These are phyloP conservation scores for Protodeltote pygarga DNA, from an alignment of 2,888 invertebrate genomes.

Conservation along the genomic window DNA sequence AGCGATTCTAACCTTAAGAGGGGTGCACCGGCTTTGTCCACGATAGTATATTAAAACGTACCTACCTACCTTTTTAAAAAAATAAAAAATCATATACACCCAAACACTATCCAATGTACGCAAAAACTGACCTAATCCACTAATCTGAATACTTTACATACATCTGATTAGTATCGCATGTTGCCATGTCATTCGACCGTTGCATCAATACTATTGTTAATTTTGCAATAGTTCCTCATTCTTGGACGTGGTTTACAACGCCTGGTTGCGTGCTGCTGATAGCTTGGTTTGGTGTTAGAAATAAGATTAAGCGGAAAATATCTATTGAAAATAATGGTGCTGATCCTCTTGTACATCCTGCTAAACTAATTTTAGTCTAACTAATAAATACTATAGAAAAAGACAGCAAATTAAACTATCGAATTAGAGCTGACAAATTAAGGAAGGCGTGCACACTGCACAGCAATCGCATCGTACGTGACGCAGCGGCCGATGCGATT, in stretches of 20 bases:
- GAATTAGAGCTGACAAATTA: too few relatives aligned
- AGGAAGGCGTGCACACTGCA: too few relatives aligned
- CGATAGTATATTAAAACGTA: too few relatives aligned
- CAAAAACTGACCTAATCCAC: conserved; percentile 7
- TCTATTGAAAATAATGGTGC: background rate
- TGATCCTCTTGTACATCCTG: background rate
- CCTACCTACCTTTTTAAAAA: too few relatives aligned
- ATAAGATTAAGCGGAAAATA: background rate
- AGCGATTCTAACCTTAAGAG: too few relatives aligned
- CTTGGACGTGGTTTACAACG: conserved; percentile 54
- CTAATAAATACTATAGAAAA: too few relatives aligned
- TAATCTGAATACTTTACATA: conserved; percentile 24
- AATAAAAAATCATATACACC: too few relatives aligned
- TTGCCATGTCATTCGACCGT: conserved; percentile 20
- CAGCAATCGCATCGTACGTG: too few relatives aligned
- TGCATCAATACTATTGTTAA: conserved; percentile 38
- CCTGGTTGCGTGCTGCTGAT: conserved; percentile 51
- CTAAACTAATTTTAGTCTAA: background rate
- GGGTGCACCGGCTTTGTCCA: too few relatives aligned
- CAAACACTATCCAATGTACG: background rate
- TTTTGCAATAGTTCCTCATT: conserved; percentile 41
- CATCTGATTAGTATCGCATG: conserved; percentile 8
- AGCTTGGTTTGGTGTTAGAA: conserved; percentile 21
- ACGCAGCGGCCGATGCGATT: too few relatives aligned
- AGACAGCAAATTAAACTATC: too few relatives aligned